These are phyloP conservation scores for Tupiocoris notatus DNA, from an alignment of 2,888 invertebrate genomes.

Conservation along the genomic window DNA sequence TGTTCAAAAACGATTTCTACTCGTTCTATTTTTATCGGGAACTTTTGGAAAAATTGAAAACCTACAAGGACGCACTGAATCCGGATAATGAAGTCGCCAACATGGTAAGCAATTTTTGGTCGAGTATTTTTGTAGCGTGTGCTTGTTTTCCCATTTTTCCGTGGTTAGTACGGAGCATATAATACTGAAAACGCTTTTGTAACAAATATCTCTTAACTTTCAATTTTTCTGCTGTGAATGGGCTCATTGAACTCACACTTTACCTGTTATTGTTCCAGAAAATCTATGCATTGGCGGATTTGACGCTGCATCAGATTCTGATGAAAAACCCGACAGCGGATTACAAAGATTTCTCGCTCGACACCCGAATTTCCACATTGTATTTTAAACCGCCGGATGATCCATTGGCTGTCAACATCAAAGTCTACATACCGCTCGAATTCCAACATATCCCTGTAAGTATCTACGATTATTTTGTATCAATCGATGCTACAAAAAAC, in stretches of 20 bases:
- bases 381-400: slow-evolving; percentile 74
- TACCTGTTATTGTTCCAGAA: slow-evolving; percentile 64
- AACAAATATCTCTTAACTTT: no score
- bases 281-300: slow-evolving; percentile 95
- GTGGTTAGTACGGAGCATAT: no score
- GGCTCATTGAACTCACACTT: no score
- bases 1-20: slow-evolving; percentile 89
- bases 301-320: slow-evolving; percentile 86
- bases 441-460: slow-evolving; percentile 60
- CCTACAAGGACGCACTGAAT: slow-evolving; percentile 83
- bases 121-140: no score
- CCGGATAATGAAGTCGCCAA: slow-evolving; percentile 81
- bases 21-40: slow-evolving; percentile 94
- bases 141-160: no score
- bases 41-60: slow-evolving; percentile 90
- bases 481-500: no score
- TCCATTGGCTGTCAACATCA: slow-evolving; percentile 66
- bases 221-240: no score
- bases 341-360: slow-evolving; percentile 82
- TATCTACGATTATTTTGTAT: no score
- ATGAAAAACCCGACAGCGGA: slow-evolving; percentile 85
- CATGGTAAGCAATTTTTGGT: slow-evolving; percentile 69
- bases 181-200: no score
- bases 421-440: slow-evolving; percentile 79
- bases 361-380: slow-evolving; percentile 85